Conservation (phyloP, 2,797 vertebrate species). For the Echiichthys vipera region DNA sequence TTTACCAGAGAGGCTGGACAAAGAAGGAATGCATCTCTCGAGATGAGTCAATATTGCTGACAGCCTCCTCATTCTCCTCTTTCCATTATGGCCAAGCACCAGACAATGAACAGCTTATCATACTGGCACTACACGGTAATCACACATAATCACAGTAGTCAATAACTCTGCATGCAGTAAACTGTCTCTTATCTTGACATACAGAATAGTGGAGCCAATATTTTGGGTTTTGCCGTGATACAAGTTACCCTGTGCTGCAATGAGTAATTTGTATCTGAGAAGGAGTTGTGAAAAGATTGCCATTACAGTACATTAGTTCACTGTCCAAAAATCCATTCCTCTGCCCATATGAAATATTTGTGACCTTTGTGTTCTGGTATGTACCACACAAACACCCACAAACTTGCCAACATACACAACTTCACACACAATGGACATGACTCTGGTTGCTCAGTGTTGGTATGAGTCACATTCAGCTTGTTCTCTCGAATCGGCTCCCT, state of each 20-base stretch:
- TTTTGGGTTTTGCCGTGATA: slow-evolving; percentile 26
- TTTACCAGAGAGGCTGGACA: slow-evolving; percentile 65
- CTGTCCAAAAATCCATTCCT: slow-evolving; percentile 81
- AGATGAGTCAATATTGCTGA: slow-evolving; percentile 77
- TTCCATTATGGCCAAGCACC: slow-evolving; percentile 56
- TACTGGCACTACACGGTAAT: slow-evolving; percentile 45
- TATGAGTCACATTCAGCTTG: slow-evolving; percentile 43
- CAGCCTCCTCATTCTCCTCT: slow-evolving; percentile 63
- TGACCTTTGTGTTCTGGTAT: slow-evolving; percentile 67
- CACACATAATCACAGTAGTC: slow-evolving; percentile 54
- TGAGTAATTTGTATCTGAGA: slow-evolving; percentile 19
- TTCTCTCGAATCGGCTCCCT: slow-evolving; percentile 21
- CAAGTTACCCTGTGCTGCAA: slow-evolving; percentile 23
- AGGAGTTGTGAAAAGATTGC: slow-evolving; percentile 38
- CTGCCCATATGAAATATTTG: slow-evolving; percentile 48
- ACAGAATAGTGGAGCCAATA: slow-evolving; percentile 29
- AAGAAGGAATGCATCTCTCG: slow-evolving; percentile 70
- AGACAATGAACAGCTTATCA: slow-evolving; percentile 65
- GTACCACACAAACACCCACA: slow-evolving; percentile 57
- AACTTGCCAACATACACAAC: slow-evolving; percentile 33
- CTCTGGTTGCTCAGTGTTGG: slow-evolving; percentile 58
- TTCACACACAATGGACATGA: slow-evolving; percentile 38
- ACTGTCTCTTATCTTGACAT: slow-evolving; percentile 22
- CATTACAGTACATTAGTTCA: slow-evolving; percentile 37
- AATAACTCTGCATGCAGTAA: slow-evolving; percentile 36